Base-by-base conservation (phyloP, 2,888 invertebrate genomes). In the Adela reaumurella region DNA sequence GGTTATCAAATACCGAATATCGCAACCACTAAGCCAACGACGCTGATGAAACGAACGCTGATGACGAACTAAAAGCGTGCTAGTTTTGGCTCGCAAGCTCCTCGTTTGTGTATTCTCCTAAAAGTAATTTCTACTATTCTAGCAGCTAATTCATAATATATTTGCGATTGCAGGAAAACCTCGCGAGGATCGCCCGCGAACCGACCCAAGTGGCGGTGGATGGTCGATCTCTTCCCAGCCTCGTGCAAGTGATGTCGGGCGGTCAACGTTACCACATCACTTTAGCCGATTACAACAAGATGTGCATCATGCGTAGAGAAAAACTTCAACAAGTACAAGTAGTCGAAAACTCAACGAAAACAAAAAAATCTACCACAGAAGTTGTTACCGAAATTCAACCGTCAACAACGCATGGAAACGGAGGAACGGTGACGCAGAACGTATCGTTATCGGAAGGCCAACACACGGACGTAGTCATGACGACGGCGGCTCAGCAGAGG, bases 181-280 rank as follows among this genome's bases (percentile, higher is more conserved):
- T 78, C 4, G 63, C 68, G 0, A 65, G 59, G 49, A 74, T 72
- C 6, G 68, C 69, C 2, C 67, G 71, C 1, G 80, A 80, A 54
- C 74, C 78, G 2, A 70, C 82, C 0, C 83, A 83, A 57, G 70
- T 81, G 55, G 86, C 81, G 0, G 83, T 78, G 1, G 84, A 83
- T 60, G 85, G 81, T 0, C 79, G 82, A 46, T 74, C 74, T 43
- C 65, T 85, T 54, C 84, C 84, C 3, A 85, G 85, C 50, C 70
- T 88, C 18, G 86, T 89, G n/a, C 87, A 89, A 59, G 88, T 88
- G 1, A 85, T 88, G 62, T 87, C 89, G 0, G 86, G 88, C 1
- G 90, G 90, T n/a, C 87, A 87, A 59, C 86, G 90, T 0, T 90
- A 87, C 66, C 88, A 90, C 63, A 86, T 91, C 57, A 89, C 89